A percentile compares a stretch with the other conserved stretches of the same genome.
Conservation (phyloP, 64 coral and sea anemone genomes). For the Trachythela sp. region DNA sequence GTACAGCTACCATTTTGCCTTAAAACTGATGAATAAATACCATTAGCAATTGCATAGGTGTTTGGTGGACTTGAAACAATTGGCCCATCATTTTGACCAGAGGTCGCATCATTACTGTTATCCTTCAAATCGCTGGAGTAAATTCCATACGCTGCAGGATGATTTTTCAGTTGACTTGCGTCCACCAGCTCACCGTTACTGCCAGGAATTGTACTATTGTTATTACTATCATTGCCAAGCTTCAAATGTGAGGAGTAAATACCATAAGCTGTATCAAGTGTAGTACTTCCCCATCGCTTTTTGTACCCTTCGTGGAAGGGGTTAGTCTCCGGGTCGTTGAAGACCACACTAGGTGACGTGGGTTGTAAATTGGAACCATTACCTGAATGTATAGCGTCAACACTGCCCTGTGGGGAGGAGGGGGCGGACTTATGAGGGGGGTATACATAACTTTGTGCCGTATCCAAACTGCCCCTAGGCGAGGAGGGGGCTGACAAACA, state of each 20-base stretch:
- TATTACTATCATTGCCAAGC: background rate
- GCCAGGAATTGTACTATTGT: background rate
- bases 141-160: background rate
- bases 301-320: background rate
- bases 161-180: background rate
- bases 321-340: background rate
- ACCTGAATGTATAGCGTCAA: background rate
- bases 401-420: background rate
- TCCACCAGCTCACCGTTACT: background rate
- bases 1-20: background rate
- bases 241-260: background rate
- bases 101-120: background rate
- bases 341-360: background rate
- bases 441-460: background rate
- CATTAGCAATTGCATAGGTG: background rate
- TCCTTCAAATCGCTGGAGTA: background rate
- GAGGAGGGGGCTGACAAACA: background rate
- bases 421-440: background rate
- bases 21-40: background rate
- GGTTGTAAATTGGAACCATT: background rate
- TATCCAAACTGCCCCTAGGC: background rate
- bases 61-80: background rate
- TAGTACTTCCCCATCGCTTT: background rate
- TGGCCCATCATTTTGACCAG: background rate
- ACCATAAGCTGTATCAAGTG: background rate